Base-by-base conservation (phyloP, 2,797 vertebrate species). In the Liasis olivaceus region DNA sequence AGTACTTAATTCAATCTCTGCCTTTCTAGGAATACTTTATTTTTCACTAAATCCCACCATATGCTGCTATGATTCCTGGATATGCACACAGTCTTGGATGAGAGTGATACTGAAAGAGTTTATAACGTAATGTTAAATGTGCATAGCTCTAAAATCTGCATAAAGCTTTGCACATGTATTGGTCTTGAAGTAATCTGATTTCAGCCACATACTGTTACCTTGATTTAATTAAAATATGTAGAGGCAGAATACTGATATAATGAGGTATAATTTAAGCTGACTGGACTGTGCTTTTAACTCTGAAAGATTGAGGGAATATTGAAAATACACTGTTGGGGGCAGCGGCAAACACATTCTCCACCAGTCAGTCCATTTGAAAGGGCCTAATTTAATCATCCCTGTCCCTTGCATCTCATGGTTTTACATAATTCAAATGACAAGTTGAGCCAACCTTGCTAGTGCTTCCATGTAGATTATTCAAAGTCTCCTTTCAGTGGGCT, bases 11-110 rank as follows among this genome's bases (percentile, higher is more conserved):
- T 96, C 93, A 94, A 54, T 93, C 93, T 96, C 81, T 92, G 31
- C 62, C 90, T 96, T 96, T 96, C 90, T 84, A 94, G 91, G 84
- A 92, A 94, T 94, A 95, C 96, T 94, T 95, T 95, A 91, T 96
- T 96, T 96, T 93, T 60, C 92, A 92, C 93, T 93, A 94, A 95
- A 92, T 20, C 62, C 91, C 92, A 72, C 86, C 59, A 92, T 93
- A 89, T 81, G 66, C 90, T 91, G 93, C 94, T 95, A 90, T 95
- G 94, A 95, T 94, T 94, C 7, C 72, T 0, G 0, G 66, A 47
- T 58, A 22, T 92, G 90, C 24, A 93, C 91, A 81, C 42, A 91
- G 24, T 15, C 87, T 93, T 92, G 86, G 4, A 90, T 56, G 64
- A 91, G 87, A 92, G 91, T 89, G 90, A 92, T 92, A 90, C 58